Evolutionary conservation across 2,888 invertebrate species (phyloP).

Genomic region (Theretra japonica): DNA sequence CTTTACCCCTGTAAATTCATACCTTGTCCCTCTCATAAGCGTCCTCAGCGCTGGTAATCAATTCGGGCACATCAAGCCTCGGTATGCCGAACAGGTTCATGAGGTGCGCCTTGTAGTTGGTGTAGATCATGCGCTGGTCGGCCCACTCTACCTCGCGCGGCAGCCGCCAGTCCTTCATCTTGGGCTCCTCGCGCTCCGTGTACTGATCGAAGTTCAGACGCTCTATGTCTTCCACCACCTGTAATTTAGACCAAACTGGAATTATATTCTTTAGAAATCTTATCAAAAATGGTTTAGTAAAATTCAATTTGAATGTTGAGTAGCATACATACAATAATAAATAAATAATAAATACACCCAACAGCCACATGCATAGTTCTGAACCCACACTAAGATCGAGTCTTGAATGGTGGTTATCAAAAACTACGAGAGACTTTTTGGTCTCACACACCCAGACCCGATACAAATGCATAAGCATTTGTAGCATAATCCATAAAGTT

Average conservation of each 20-base stretch:
- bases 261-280: background rate
- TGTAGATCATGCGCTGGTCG: conserved; percentile 84
- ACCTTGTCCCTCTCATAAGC: conserved; percentile 65
- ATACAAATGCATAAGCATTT: too few species aligned
- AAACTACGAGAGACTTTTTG: too few species aligned
- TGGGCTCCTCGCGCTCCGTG: conserved; percentile 86
- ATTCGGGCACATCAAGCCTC: conserved; percentile 88
- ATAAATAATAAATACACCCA: too few species aligned
- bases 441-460: too few species aligned
- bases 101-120: conserved; percentile 84
- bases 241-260: background rate
- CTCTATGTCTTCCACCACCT: conserved; percentile 94
- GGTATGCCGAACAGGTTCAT: conserved; percentile 87
- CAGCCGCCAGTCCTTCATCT: conserved; percentile 92
- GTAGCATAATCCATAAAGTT: too few species aligned
- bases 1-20: conserved; percentile 2
- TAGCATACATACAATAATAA: too few species aligned
- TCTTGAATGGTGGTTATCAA: too few species aligned
- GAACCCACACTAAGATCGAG: too few species aligned
- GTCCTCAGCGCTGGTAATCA: conserved; percentile 86
- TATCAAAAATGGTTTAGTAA: too few species aligned
- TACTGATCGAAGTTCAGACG: conserved; percentile 88
- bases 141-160: conserved; percentile 86
- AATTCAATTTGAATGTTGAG: too few species aligned
- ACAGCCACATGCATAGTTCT: too few species aligned